Conservation (phyloP, 2,113 vertebrate genomes). For the Microtus richardsoni region DNA sequence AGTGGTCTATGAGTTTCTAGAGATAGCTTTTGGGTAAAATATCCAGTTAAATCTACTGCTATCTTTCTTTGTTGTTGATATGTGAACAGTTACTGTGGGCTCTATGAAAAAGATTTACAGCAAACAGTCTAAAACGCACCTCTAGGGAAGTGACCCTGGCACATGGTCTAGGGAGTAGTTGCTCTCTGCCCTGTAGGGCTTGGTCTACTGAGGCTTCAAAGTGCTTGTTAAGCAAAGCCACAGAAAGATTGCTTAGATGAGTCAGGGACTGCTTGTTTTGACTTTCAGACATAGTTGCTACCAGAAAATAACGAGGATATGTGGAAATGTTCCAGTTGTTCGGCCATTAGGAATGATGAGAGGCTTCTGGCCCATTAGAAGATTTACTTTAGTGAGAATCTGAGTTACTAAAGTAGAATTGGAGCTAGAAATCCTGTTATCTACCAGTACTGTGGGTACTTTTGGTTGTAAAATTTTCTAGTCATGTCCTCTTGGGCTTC, state of each 20-base stretch:
- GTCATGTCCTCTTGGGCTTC: neutral
- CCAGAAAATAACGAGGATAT: neutral
- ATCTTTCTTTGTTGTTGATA: neutral
- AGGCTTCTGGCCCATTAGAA: constrained; percentile 25
- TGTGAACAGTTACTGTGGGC: neutral
- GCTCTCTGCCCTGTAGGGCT: constrained; percentile 22
- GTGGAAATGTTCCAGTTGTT: constrained; percentile 25
- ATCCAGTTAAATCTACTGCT: neutral
- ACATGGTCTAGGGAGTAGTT: neutral
- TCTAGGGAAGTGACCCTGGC: neutral
- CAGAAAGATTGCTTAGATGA: constrained; percentile 37
- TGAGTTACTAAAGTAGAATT: constrained; percentile 58
- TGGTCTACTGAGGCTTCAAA: constrained; percentile 26
- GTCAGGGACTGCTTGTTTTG: constrained; percentile 11
- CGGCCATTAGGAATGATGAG: neutral
- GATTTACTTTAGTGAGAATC: neutral
- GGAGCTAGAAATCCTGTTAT: neutral
- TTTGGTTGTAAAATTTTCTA: neutral
- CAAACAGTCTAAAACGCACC: constrained; percentile 25
- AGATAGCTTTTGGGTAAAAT: neutral
- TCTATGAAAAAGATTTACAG: neutral
- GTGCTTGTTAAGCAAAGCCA: constrained; percentile 49
- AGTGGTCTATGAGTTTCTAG: neutral
- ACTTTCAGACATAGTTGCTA: neutral
- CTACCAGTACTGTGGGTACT: neutral